Conservation (phyloP, 2,888 invertebrate genomes). For the Tineola bisselliella region DNA sequence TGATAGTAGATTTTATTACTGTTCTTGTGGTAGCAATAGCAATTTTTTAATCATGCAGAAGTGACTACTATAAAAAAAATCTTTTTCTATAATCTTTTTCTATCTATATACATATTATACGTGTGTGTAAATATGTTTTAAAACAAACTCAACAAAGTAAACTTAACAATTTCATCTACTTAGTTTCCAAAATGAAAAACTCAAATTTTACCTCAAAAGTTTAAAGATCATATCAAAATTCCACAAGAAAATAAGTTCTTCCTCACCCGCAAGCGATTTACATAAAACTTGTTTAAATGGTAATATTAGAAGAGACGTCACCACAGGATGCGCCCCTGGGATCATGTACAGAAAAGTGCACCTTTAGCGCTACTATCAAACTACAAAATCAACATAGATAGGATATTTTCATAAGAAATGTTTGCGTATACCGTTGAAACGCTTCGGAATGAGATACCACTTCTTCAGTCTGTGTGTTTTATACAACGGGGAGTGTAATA, state of each 20-base stretch:
- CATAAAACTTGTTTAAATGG: constrained; percentile 69
- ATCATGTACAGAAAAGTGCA: constrained; percentile 10
- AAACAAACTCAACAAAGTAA: too few species aligned
- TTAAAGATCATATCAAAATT: constrained; percentile 27
- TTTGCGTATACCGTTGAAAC: neutral
- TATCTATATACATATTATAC: too few species aligned
- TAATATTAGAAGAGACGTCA: constrained; percentile 63
- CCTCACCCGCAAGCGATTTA: constrained; percentile 50
- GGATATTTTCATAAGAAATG: neutral
- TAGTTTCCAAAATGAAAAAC: neutral
- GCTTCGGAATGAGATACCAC: neutral
- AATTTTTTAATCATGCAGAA: too few species aligned
- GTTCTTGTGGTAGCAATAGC: too few species aligned
- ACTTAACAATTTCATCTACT: too few species aligned
- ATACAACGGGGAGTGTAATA: neutral
- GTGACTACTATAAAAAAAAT: too few species aligned
- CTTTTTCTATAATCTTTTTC: too few species aligned
- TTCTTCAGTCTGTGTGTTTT: neutral
- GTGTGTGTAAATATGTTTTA: too few species aligned
- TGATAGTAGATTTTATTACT: too few species aligned
- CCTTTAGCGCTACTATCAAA: neutral
- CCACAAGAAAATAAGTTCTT: constrained; percentile 54
- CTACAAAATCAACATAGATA: neutral
- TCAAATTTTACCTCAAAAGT: constrained; percentile 9
- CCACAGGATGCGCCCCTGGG: constrained; percentile 19